phyloP scores from a whole-genome alignment of 2,888 invertebrate genomes.

The Pterostichus madidus region DNA sequence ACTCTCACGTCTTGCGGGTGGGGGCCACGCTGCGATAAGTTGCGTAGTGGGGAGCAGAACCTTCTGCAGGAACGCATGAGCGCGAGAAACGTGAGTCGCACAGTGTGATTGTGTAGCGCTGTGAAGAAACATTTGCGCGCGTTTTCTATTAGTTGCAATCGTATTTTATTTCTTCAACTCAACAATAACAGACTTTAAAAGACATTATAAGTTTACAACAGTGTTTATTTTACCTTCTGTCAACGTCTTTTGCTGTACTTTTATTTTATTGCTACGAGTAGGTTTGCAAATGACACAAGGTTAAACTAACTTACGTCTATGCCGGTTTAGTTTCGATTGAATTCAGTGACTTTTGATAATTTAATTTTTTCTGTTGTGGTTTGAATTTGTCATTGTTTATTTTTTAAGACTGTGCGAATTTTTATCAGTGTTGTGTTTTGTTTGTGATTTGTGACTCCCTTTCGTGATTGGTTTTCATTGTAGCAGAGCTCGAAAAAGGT shows the following conservation, averaged over 20 bases:
- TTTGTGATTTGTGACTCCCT: background rate
- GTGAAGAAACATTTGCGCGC: background rate
- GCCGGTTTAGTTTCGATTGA: background rate
- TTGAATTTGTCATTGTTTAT: background rate
- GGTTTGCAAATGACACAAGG: too few relatives aligned
- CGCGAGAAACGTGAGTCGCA: background rate
- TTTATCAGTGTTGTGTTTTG: background rate
- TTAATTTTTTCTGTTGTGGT: background rate
- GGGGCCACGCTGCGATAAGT: background rate
- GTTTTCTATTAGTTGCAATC: background rate
- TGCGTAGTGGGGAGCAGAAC: background rate
- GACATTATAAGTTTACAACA: background rate
- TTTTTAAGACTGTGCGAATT: background rate
- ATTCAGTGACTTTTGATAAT: background rate
- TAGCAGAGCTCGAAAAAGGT: background rate
- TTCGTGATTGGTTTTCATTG: background rate
- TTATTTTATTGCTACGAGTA: too few relatives aligned
- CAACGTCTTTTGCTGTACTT: too few relatives aligned
- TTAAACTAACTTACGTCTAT: background rate
- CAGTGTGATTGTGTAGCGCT: background rate
- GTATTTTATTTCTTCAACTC: background rate
- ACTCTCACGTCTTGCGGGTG: conserved; percentile 9
- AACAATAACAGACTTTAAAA: background rate
- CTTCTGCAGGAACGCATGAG: background rate
- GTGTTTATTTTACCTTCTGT: background rate